Base-by-base conservation (phyloP, 1,140 invertebrate species). In the Periplaneta americana region DNA sequence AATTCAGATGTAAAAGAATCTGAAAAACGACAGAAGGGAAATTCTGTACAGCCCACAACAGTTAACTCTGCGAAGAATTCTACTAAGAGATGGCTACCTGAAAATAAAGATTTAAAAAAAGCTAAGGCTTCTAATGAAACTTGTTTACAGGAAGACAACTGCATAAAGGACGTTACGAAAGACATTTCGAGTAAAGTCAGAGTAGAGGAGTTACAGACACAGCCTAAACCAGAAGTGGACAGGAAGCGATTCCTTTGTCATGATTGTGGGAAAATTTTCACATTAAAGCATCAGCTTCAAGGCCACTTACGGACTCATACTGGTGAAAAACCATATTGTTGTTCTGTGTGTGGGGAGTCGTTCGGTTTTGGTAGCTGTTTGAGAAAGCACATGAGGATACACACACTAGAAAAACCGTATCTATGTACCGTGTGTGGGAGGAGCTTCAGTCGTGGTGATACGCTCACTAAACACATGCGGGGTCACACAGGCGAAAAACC, bases 401-500 rank as follows among this genome's bases (percentile, higher is more conserved):
- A 89, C 81, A 88, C 88, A 34, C 86, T 88, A 10, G 88, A 89
- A 35, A 89, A 89, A 83, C 88, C 88, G 10, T 76, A 88, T 83
- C 18, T 37, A n/a, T 81, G 80, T 33, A 74, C 36, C 33, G 34
- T 80, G 28, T 80, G 80, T 36, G 39, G 39, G 10, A 66, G 15
- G 31, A 31, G 36, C 13, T 74, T 80, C 22, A 84, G 82, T n/a
- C 87, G 86, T 80, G 83, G 85, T 5, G 86, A 89, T 74, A 85
- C 89, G 33, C 83, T 90, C 79, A 87, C 86, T 31, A 83, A 87
- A 18, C 90, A 90, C 82, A 87, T 90, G 86, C 87, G 84, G 36
- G 83, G 83, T n/a, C 95, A 96, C 83, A 92, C 92, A 0, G 91
- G 93, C 0, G 93, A 93, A 81, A 91, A 92, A 78, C 94, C 95